These are phyloP conservation scores for Sphaeramia orbicularis DNA, from an alignment of 2,797 vertebrate genomes.

Conservation along the genomic window DNA sequence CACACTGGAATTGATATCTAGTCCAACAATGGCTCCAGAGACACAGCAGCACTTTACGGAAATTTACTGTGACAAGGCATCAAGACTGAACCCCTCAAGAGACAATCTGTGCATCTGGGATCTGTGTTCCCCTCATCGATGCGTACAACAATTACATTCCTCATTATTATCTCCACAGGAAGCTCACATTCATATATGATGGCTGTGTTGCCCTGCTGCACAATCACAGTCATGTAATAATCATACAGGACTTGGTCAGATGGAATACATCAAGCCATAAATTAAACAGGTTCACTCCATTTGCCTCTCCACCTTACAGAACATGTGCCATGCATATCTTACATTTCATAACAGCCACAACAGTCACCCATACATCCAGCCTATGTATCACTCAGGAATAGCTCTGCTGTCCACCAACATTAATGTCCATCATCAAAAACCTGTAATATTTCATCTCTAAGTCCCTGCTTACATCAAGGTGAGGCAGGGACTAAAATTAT, in stretches of 20 bases:
- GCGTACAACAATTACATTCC: constrained; percentile 70
- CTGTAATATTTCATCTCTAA: constrained; percentile 69
- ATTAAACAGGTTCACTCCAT: constrained; percentile 63
- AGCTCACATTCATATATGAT: constrained; percentile 57
- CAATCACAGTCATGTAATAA: constrained; percentile 66
- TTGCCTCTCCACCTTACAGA: constrained; percentile 62
- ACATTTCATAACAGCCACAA: constrained; percentile 78
- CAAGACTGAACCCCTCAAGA: constrained; percentile 66
- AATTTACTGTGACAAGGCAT: constrained; percentile 77
- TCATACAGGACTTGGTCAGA: constrained; percentile 56
- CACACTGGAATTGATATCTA: constrained; percentile 47
- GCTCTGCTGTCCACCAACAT: constrained; percentile 59
- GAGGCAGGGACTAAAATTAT: constrained; percentile 60
- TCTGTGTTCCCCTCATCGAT: constrained; percentile 64
- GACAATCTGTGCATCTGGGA: constrained; percentile 67
- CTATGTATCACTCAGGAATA: constrained; percentile 60
- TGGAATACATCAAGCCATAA: constrained; percentile 63
- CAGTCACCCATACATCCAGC: constrained; percentile 63
- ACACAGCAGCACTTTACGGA: constrained; percentile 66
- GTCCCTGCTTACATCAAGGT: constrained; percentile 62
- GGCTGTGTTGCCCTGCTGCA: constrained; percentile 54
- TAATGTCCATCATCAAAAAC: constrained; percentile 63
- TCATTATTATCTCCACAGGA: constrained; percentile 74
- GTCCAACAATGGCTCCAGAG: constrained; percentile 66
- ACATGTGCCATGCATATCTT: constrained; percentile 77